A percentile compares a stretch with the other conserved stretches of the same genome.
Conservation (phyloP, 2,797 vertebrate species). For the Acanthurus leucopareius region DNA sequence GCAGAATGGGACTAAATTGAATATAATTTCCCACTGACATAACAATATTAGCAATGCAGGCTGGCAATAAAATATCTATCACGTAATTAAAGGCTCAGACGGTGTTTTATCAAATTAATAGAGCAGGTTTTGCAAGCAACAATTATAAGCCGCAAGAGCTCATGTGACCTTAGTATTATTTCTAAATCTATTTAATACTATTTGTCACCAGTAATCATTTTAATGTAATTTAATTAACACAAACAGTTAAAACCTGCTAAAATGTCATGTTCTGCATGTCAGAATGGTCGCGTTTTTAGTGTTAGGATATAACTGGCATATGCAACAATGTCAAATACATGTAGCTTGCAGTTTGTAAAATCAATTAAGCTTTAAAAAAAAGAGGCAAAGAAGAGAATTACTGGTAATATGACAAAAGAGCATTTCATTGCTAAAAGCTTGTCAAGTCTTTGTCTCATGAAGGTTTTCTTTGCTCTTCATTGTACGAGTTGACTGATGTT, state of each 20-base stretch:
- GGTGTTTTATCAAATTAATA: too few species aligned
- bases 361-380: neutral
- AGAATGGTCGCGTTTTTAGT: neutral
- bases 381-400: neutral
- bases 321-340: neutral
- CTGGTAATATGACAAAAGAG: neutral
- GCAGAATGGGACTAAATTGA: slow-evolving; percentile 7
- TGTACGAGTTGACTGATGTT: neutral
- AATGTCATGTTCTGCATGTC: slow-evolving; percentile 1
- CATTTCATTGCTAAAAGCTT: neutral
- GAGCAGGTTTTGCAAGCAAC: slow-evolving; percentile 13
- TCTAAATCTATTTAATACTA: slow-evolving; percentile 2
- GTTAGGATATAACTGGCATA: neutral
- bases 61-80: slow-evolving; percentile 6
- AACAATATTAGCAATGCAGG: slow-evolving; percentile 5
- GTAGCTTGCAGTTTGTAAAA: neutral
- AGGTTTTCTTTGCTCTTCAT: neutral
- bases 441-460: neutral
- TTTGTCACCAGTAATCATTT: neutral
- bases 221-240: slow-evolving; percentile 9
- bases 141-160: slow-evolving; percentile 26
- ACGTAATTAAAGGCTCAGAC: too few species aligned
- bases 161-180: neutral
- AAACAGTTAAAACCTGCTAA: neutral
- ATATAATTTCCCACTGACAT: neutral